Base-by-base conservation (phyloP, 2,888 invertebrate species). In the Phalera bucephala region DNA sequence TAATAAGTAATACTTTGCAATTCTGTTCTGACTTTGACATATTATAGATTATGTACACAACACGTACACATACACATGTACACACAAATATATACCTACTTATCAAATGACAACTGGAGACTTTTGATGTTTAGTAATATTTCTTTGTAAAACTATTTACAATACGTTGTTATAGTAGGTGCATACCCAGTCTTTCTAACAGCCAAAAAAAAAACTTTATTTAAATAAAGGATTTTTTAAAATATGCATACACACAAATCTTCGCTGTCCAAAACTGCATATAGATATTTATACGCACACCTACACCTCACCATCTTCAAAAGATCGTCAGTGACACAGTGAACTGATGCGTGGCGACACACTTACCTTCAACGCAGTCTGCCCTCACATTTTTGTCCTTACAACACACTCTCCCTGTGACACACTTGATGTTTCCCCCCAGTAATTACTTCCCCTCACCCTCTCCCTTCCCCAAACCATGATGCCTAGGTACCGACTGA, bases 301-400 rank as follows among this genome's bases (percentile, higher is more conserved):
- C 11, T 8, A 25, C 53, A n/a, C n/a, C n/a, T n/a, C n/a, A n/a
- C n/a, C n/a, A 60, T 78, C 71, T 72, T 75, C 64, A 72, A 80
- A 82, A 85, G 78, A 86, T 83, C 81, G 84, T 70, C 78, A 77
- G 72, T 89, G 88, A 88, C 88, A 89, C 83, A 88, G 86, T 89
- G 88, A 88, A 87, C 88, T 79, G 84, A 80, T 67, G 80, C 80
- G 66, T 75, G 58, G 51, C 81, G 87, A 73, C 88, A 87, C 85
- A 86, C 81, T 87, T 83, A 85, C 81, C 83, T 77, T 79, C 69
- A 74, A 71, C 78, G 77, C 72, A 68, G 68, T 69, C 70, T 71
- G 67, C 82, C 83, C 82, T 77, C 71, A 71, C 76, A 82, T 84
- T 87, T 89, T 86, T 87, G 80, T 83, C 80, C 85, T 81, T 80